A percentile compares a stretch with the other conserved stretches of the same genome.
phyloP scores from a whole-genome alignment of 2,888 invertebrate genomes.

The Scaptomyza reducta region DNA sequence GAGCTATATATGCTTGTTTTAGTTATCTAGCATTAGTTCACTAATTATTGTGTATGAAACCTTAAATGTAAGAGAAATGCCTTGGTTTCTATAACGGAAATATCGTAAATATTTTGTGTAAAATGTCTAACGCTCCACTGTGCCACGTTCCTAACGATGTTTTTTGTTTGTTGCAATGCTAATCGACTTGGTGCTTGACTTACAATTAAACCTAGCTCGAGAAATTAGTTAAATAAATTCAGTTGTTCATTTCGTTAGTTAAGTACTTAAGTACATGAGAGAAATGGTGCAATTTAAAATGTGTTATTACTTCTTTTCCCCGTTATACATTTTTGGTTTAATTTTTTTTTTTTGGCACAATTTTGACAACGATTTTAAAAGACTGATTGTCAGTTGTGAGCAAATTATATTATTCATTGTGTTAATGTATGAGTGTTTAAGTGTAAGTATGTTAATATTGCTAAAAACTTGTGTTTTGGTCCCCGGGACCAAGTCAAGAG shows the following conservation, averaged over 20 bases:
- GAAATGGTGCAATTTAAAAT: slow-evolving; percentile 57
- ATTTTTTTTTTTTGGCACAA: slow-evolving; percentile 58
- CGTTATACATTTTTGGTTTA: background rate
- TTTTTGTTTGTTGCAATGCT: slow-evolving; percentile 64
- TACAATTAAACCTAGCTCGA: slow-evolving; percentile 66
- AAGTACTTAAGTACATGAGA: slow-evolving; percentile 44
- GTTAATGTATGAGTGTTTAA: slow-evolving; percentile 13
- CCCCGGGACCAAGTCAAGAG: slow-evolving; percentile 67
- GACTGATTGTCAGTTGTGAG: slow-evolving; percentile 77
- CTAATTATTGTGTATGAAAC: slow-evolving; percentile 79
- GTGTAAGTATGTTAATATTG: slow-evolving; percentile 48
- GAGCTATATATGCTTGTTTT: slow-evolving; percentile 49
- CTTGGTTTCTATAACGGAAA: slow-evolving; percentile 74
- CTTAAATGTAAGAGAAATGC: slow-evolving; percentile 78
- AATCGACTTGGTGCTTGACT: slow-evolving; percentile 76
- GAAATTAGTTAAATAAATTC: slow-evolving; percentile 72
- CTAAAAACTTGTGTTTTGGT: slow-evolving; percentile 70
- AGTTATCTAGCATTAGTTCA: slow-evolving; percentile 73
- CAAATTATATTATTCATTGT: slow-evolving; percentile 50
- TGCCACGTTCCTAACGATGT: slow-evolving; percentile 35
- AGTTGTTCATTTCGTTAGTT: slow-evolving; percentile 74
- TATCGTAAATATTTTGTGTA: slow-evolving; percentile 68
- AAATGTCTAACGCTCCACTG: slow-evolving; percentile 56
- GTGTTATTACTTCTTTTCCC: slow-evolving; percentile 20
- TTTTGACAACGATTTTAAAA: slow-evolving; percentile 68